A percentile compares a stretch with the other conserved stretches of the same genome.
Conservation (phyloP, 2,113 vertebrate species). For the Calidris pygmaea region DNA sequence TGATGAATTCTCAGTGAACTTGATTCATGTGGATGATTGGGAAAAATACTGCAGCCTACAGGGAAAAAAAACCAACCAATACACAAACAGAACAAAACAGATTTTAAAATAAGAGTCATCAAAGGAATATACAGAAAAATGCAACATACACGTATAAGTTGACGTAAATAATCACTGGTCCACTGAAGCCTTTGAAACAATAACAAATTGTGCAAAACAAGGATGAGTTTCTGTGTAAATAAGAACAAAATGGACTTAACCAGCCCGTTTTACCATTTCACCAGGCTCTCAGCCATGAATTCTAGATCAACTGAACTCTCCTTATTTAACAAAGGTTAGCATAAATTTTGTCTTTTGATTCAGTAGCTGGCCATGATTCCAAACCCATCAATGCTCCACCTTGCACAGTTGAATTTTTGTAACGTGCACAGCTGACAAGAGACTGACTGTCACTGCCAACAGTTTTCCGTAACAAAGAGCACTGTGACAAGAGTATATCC, state of each 20-base stretch:
- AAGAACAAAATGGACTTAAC: neutral
- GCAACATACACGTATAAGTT: too few species aligned
- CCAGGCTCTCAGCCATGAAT: neutral
- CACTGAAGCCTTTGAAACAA: neutral
- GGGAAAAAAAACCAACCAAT: neutral
- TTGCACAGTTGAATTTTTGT: neutral
- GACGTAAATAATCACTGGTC: neutral
- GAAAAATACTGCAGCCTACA: neutral
- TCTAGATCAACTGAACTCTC: neutral
- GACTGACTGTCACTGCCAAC: neutral
- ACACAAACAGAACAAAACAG: neutral
- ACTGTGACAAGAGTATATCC: neutral
- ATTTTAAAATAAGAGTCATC: neutral
- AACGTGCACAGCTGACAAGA: neutral
- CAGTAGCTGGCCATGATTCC: neutral
- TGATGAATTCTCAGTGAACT: neutral
- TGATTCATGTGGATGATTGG: neutral
- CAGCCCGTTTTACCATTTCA: neutral
- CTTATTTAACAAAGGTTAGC: neutral
- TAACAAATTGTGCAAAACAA: neutral
- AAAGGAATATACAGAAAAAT: neutral
- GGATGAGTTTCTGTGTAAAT: neutral
- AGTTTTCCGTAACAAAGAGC: neutral
- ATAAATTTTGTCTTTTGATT: neutral
- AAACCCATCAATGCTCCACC: neutral